Evolutionary conservation across 2,888 invertebrate genomes (phyloP), one percentile per base, ranked within the genome.

Genomic region (Dysmachus trigonus): DNA sequence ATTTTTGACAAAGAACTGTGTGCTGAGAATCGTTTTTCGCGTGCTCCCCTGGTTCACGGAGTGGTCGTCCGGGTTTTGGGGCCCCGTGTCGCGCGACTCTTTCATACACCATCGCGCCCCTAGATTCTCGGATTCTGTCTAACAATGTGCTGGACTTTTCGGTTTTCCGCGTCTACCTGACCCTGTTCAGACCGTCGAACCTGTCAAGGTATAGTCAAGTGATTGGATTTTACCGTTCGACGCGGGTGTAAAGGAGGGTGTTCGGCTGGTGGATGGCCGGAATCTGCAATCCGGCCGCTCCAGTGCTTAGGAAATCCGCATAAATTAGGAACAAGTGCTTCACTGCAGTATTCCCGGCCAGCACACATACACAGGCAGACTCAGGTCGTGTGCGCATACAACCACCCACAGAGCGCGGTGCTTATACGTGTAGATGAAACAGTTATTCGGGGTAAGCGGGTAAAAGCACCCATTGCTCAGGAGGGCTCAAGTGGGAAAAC

Each of bases 391-490:
- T 62, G 35, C 27, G 10, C 74, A n/a, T 53, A 73, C 62, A 62
- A 22, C 53, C n/a, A 38, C 47, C 8, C 15, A 27, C 22, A 0
- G 0, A 62, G 2, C 30, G 27, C 13, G 13, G 38, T 41, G 30
- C 31, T 13, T 79, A 41, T 85, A 62, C 73, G 83, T 22, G 27
- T 83, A 87, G 72, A 41, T 33, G 33, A 27, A 79, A 30, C 85
- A 82, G 86, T 88, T 87, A 87, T 27, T 87, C 85, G 82, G 87
- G 87, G 86, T 86, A 87, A 86, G 72, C 86, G 87, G 47, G 47
- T 47, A 47, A 15, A 41, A 47, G 47, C 47, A 47, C 18, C 88
- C 83, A 71, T 72, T 27, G 71, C 71, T 72, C 15, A 72, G 18
- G 83, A 18, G 38, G 71, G 41, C 72, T 72, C 71, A 83, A 83